These are phyloP conservation scores for Sphinx pinastri DNA, from an alignment of 2,888 invertebrate species.

Conservation along the genomic window DNA sequence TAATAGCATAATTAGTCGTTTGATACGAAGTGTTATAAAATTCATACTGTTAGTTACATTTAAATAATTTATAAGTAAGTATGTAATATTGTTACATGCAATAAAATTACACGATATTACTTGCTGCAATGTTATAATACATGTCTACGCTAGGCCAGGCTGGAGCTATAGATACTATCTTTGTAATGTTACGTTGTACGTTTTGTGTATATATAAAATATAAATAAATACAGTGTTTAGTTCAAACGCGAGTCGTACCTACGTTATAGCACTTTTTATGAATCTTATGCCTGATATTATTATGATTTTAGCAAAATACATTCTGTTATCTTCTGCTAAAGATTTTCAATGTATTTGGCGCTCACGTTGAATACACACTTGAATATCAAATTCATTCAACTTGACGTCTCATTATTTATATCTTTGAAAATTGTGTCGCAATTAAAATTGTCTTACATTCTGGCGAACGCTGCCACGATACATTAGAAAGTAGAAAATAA, in stretches of 20 bases:
- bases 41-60: not conserved
- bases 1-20: not conserved
- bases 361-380: not conserved
- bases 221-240: conserved; percentile 2
- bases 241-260: not conserved
- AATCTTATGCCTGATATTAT: not conserved
- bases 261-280: not conserved
- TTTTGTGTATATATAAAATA: not conserved
- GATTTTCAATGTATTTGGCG: not conserved
- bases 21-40: not conserved
- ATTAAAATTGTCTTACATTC: not conserved
- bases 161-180: too few relatives aligned
- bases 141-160: too few relatives aligned
- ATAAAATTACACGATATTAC: too few relatives aligned
- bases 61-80: too few relatives aligned
- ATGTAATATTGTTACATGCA: too few relatives aligned
- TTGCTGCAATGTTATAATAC: too few relatives aligned
- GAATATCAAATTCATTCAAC: conserved; percentile 2
- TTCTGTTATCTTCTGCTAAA: not conserved
- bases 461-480: conserved; percentile 2
- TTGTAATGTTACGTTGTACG: not conserved
- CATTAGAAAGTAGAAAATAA: not conserved
- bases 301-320: not conserved
- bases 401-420: not conserved
- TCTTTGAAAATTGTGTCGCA: conserved; percentile 3